Evolutionary conservation across 2,888 invertebrate species (phyloP).

Genomic region (Leptopilina syphax): DNA sequence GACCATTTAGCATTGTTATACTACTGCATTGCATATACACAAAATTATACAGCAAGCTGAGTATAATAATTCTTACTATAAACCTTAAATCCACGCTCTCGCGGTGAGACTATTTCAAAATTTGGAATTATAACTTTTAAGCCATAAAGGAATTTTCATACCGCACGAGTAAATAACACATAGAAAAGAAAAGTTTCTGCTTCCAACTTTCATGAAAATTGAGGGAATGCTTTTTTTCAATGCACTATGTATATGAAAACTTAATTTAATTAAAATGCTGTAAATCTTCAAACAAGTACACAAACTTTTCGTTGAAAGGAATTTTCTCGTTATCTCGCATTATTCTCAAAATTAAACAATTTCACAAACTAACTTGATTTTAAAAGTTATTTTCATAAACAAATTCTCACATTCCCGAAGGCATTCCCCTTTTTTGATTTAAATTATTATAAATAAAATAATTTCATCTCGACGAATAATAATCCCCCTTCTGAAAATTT

Average conservation of each 20-base stretch:
- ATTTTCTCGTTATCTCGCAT: slow-evolving; percentile 3
- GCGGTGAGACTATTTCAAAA: not conserved
- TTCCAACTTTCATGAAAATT: slow-evolving; percentile 14
- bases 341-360: slow-evolving; percentile 11
- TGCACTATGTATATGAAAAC: not conserved
- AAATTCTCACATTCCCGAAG: not conserved
- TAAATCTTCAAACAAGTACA: slow-evolving; percentile 1
- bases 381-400: not conserved
- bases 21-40: not conserved
- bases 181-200: not conserved
- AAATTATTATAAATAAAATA: no score
- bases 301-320: not conserved
- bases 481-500: no score
- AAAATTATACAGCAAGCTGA: not conserved
- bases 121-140: slow-evolving; percentile 15
- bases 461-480: no score
- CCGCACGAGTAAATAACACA: not conserved
- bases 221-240: not conserved
- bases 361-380: not conserved
- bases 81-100: slow-evolving; percentile 2
- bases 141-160: not conserved
- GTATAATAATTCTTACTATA: slow-evolving; percentile 5
- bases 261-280: slow-evolving; percentile 3
- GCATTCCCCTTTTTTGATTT: no score
- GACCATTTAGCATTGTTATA: slow-evolving; percentile 19